Conservation (phyloP, 2,113 vertebrate species). For the Hemichromis elongatus region DNA sequence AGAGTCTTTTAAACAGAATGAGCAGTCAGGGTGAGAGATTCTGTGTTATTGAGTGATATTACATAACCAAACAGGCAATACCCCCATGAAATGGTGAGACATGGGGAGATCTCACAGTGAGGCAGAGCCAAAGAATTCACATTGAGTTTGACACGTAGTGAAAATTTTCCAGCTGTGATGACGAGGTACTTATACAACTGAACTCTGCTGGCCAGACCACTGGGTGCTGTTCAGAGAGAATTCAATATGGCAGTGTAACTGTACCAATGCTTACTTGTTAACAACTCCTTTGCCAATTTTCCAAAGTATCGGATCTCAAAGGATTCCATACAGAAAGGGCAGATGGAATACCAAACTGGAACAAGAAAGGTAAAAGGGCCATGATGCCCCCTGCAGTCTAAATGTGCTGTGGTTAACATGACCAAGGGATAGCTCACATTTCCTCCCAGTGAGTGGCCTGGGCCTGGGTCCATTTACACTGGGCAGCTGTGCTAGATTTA, state of each 20-base stretch:
- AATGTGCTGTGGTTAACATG: background rate
- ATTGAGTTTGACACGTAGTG: conserved; percentile 31
- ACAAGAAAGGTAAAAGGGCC: background rate
- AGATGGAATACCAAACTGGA: conserved; percentile 2
- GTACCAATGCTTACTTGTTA: background rate
- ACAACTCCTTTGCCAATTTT: conserved; percentile 12
- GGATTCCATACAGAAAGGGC: conserved; percentile 2
- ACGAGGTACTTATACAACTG: conserved; percentile 37
- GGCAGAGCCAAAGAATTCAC: background rate
- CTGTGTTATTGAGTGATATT: background rate
- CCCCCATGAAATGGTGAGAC: background rate
- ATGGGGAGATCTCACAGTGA: background rate
- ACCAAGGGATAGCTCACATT: conserved; percentile 6
- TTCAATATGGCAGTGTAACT: conserved; percentile 8
- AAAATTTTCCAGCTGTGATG: conserved; percentile 43
- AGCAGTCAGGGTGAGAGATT: background rate
- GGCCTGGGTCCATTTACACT: background rate
- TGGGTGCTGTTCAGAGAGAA: conserved; percentile 4
- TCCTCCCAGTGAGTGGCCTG: background rate
- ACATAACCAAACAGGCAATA: conserved; percentile 7
- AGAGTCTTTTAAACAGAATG: background rate
- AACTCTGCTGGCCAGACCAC: conserved; percentile 9
- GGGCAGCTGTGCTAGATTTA: background rate
- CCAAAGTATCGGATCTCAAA: conserved; percentile 30
- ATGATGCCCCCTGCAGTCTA: background rate